Conservation (phyloP, 2,888 invertebrate species). For the Athalia cordata region DNA sequence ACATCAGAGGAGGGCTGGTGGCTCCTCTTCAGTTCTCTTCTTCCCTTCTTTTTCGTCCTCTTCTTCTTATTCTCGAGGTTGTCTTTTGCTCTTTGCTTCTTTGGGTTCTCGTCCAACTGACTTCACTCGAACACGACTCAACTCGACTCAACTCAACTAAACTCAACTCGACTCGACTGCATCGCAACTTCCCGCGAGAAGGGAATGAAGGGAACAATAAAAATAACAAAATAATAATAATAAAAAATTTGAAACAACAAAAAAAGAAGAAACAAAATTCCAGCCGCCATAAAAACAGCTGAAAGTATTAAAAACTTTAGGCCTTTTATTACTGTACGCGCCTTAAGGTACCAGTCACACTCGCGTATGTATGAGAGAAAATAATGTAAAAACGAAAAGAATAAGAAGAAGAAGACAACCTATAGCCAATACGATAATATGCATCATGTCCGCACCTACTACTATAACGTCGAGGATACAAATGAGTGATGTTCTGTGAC, state of each 20-base stretch:
- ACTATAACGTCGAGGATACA: too few species aligned
- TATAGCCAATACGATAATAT: neutral
- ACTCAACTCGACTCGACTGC: neutral
- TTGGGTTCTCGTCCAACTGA: neutral
- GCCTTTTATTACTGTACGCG: conserved; percentile 66
- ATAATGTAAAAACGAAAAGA: conserved; percentile 1
- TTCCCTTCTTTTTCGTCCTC: conserved; percentile 52
- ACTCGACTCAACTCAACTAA: conserved; percentile 9
- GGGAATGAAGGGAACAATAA: conserved; percentile 42
- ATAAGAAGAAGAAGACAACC: conserved; percentile 9
- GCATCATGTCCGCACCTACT: too few species aligned
- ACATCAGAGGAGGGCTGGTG: conserved; percentile 67
- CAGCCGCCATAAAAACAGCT: conserved; percentile 71
- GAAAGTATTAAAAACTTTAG: conserved; percentile 73
- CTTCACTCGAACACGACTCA: neutral
- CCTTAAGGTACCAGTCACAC: conserved; percentile 16
- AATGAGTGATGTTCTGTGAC: too few species aligned
- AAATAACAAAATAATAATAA: conserved; percentile 47
- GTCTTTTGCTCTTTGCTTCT: neutral
- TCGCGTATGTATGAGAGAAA: neutral
- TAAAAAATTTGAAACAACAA: conserved; percentile 58
- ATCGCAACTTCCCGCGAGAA: neutral
- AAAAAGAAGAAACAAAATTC: conserved; percentile 62
- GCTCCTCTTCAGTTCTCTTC: conserved; percentile 55
- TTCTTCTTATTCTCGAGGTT: conserved; percentile 37